Evolutionary conservation across 2,888 invertebrate species (phyloP).

Genomic region (Lasioglossum malachurum): DNA sequence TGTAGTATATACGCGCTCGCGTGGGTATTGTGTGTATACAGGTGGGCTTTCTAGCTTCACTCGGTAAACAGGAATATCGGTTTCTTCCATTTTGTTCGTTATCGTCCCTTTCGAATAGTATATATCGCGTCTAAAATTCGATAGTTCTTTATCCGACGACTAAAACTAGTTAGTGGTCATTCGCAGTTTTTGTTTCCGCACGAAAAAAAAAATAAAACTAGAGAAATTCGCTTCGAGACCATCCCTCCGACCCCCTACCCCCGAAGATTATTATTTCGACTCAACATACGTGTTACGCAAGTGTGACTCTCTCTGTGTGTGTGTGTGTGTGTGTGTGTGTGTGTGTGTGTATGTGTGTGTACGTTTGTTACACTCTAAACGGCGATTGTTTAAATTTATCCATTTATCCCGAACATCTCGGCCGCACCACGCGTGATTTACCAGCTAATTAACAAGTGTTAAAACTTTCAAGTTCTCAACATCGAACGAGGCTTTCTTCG

Average conservation of each 20-base stretch:
- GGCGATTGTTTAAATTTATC: conserved; percentile 51
- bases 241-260: conserved; percentile 49
- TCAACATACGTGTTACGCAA: conserved; percentile 63
- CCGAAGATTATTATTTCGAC: conserved; percentile 45
- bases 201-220: conserved; percentile 55
- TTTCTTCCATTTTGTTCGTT: not conserved
- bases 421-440: conserved; percentile 58
- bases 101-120: not conserved
- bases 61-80: conserved; percentile 68
- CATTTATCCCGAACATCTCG: conserved; percentile 23
- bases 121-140: conserved; percentile 53
- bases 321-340: not conserved
- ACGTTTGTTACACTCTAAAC: conserved; percentile 56
- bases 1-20: conserved; percentile 72
- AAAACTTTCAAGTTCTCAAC: conserved; percentile 84
- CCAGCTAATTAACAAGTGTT: conserved; percentile 81
- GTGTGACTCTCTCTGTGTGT: conserved; percentile 2
- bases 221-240: conserved; percentile 65
- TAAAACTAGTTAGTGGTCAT: conserved; percentile 23
- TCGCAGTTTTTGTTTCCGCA: conserved; percentile 37
- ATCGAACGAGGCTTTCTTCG: conserved; percentile 80
- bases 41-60: conserved; percentile 72
- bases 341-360: not conserved
- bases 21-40: conserved; percentile 63
- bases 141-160: conserved; percentile 42